A percentile compares a stretch with the other conserved stretches of the same genome.
Evolutionary conservation across 2,888 invertebrate species (phyloP).

Genomic region (Euclidia mi): DNA sequence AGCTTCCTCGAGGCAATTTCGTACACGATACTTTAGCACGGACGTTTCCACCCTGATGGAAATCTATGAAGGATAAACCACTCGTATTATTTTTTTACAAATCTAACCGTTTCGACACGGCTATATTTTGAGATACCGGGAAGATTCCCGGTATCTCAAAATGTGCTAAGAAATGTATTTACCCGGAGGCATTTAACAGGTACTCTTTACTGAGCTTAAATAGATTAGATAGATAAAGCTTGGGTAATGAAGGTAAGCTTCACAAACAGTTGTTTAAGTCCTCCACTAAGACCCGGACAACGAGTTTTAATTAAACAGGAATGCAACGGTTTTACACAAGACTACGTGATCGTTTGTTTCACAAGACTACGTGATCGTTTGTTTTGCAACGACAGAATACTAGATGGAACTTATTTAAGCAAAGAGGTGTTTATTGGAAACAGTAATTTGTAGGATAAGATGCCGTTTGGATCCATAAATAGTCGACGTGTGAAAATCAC

Average conservation of each 20-base stretch:
- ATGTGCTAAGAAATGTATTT: slow-evolving; percentile 64
- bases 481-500: no score
- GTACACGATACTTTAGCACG: slow-evolving; percentile 82
- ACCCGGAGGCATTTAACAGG: slow-evolving; percentile 56
- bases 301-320: slow-evolving; percentile 61
- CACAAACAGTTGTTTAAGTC: slow-evolving; percentile 64
- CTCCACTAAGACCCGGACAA: slow-evolving; percentile 58
- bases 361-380: no score
- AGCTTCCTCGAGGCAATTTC: slow-evolving; percentile 79
- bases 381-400: slow-evolving; percentile 19
- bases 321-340: slow-evolving; percentile 47
- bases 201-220: slow-evolving; percentile 61
- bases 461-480: slow-evolving; percentile 36
- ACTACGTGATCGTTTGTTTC: no score
- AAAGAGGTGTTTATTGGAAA: not conserved
- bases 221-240: slow-evolving; percentile 68
- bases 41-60: slow-evolving; percentile 83
- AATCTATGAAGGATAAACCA: slow-evolving; percentile 84
- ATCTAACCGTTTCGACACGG: slow-evolving; percentile 66
- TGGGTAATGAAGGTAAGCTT: slow-evolving; percentile 63
- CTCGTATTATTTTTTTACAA: slow-evolving; percentile 51
- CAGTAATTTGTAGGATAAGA: slow-evolving; percentile 12
- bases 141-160: slow-evolving; percentile 71
- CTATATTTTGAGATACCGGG: no score
- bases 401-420: slow-evolving; percentile 12